Conservation (phyloP, 2,113 vertebrate species). For the Gila orcuttii region DNA sequence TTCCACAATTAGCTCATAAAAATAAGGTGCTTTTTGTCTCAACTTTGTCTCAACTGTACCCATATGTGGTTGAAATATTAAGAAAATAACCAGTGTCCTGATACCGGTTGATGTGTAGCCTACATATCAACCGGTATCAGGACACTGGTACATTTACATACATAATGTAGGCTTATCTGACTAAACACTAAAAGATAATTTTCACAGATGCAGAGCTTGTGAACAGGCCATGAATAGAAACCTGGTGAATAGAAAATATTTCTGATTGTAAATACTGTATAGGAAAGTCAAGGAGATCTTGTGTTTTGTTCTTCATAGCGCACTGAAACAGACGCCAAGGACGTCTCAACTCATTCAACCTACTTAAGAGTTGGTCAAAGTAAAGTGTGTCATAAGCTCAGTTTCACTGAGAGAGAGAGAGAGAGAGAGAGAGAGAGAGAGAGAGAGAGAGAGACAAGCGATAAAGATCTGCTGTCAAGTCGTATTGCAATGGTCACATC, state of each 20-base stretch:
- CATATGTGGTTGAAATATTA: background rate
- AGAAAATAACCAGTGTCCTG: background rate
- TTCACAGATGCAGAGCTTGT: background rate
- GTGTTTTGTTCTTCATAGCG: conserved; percentile 34
- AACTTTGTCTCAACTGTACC: too few species aligned
- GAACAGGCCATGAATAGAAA: too few species aligned
- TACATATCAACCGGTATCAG: too few species aligned
- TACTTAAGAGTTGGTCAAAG: conserved; percentile 60
- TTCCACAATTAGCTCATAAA: too few species aligned
- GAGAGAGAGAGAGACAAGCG: conserved; percentile 15
- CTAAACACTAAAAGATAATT: background rate
- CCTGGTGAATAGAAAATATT: background rate
- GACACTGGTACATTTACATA: too few species aligned
- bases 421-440: background rate
- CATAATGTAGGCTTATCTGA: background rate
- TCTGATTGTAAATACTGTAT: background rate
- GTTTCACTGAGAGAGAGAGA: conserved; percentile 36
- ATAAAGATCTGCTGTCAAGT: background rate
- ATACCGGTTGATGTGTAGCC: background rate
- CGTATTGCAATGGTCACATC: background rate
- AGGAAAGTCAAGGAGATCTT: conserved; percentile 17
- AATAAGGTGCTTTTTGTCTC: too few species aligned
- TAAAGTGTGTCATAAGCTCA: conserved; percentile 62
- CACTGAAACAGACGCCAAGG: conserved; percentile 49
- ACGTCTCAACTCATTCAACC: conserved; percentile 58